Percentiles rank a stretch among this genome's conserved stretches.
These are phyloP conservation scores for Drosophila monieri DNA, from an alignment of 2,888 invertebrate genomes.

Conservation along the genomic window DNA sequence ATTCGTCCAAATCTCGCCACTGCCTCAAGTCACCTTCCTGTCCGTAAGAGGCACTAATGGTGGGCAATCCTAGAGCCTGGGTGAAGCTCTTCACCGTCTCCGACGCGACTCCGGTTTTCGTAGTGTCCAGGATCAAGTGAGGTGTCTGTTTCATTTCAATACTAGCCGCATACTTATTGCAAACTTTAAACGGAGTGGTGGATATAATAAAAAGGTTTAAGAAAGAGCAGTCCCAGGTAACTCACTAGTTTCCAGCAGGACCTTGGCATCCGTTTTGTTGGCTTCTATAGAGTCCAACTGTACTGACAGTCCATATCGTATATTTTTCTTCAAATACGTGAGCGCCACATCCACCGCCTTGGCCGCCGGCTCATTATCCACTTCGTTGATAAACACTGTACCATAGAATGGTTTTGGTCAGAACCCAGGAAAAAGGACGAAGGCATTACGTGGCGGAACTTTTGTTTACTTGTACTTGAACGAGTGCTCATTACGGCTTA, in stretches of 20 bases:
- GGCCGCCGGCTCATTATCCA: conserved; percentile 89
- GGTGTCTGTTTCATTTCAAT: conserved; percentile 88
- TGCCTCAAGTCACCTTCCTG: conserved; percentile 90
- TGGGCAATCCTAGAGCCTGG: conserved; percentile 91
- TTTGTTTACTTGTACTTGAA: conserved; percentile 38
- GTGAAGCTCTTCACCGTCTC: conserved; percentile 94
- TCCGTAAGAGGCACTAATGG: conserved; percentile 93
- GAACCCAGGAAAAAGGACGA: conserved; percentile 9
- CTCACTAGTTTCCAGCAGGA: conserved; percentile 89
- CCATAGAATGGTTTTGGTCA: conserved; percentile 1
- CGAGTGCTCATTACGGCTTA: conserved; percentile 4
- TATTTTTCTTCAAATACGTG: conserved; percentile 89
- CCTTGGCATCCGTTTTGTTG: conserved; percentile 89
- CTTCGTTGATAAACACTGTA: conserved; percentile 88
- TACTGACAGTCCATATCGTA: conserved; percentile 86
- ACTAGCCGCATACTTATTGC: conserved; percentile 89
- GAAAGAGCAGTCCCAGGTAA: background rate
- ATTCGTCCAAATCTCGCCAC: conserved; percentile 90
- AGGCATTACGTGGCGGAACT: conserved; percentile 31
- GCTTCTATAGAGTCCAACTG: conserved; percentile 87
- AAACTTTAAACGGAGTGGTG: conserved; percentile 84
- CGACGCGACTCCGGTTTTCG: conserved; percentile 91
- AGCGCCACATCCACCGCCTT: conserved; percentile 89
- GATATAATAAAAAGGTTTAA: background rate
- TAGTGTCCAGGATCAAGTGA: conserved; percentile 92